Evolutionary conservation across 2,888 invertebrate species (phyloP).

Genomic region (Notodromas monacha): DNA sequence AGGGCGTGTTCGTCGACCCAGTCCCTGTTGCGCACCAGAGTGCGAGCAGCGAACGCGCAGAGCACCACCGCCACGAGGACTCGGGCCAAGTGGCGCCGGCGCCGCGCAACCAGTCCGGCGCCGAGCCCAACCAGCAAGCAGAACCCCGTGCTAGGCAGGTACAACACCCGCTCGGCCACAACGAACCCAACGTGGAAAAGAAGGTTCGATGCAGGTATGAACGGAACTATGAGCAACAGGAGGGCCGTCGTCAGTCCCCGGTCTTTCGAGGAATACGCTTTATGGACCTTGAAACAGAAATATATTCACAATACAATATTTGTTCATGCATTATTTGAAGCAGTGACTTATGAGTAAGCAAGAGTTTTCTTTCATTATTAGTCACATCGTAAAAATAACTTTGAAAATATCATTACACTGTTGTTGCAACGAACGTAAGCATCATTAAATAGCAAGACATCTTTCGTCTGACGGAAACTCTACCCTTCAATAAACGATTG

Average conservation of each 20-base stretch:
- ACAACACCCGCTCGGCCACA: slow-evolving; percentile 20
- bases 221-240: slow-evolving; percentile 17
- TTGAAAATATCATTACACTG: no score
- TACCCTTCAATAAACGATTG: no score
- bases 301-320: no score
- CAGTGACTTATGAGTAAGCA: no score
- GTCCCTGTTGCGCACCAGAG: slow-evolving; percentile 30
- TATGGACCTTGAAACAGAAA: no score
- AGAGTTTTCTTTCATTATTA: no score
- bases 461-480: no score
- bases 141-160: slow-evolving; percentile 21
- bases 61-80: slow-evolving; percentile 11
- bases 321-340: no score
- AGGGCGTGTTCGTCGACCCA: slow-evolving; percentile 77
- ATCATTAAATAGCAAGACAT: no score
- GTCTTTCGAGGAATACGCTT: no score
- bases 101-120: slow-evolving; percentile 8
- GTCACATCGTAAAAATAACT: no score
- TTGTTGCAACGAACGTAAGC: no score
- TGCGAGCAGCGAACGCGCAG: slow-evolving; percentile 14
- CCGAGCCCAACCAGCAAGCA: slow-evolving; percentile 17
- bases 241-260: slow-evolving; percentile 11
- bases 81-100: slow-evolving; percentile 7
- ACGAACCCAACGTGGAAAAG: slow-evolving; percentile 22
- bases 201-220: slow-evolving; percentile 20